Evolutionary conservation across 2,888 invertebrate genomes (phyloP).

Genomic region (Volucella inflata): DNA sequence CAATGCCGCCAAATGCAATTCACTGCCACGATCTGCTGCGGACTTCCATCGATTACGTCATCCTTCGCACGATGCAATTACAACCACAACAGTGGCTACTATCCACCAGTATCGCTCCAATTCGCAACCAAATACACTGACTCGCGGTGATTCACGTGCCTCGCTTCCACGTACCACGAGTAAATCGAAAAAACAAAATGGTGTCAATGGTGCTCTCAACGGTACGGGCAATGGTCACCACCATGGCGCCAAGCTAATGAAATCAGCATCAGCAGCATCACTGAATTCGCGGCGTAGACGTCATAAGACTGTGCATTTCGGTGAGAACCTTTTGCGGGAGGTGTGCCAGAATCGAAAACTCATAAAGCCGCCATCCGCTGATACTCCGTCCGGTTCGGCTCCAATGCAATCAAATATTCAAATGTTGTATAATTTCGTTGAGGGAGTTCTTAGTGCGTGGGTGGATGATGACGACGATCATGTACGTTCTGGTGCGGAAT

Average conservation of each 20-base stretch:
- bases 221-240: constrained; percentile 76
- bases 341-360: constrained; percentile 89
- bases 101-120: constrained; percentile 81
- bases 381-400: constrained; percentile 82
- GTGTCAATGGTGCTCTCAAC: constrained; percentile 75
- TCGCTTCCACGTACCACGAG: constrained; percentile 77
- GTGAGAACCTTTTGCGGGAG: constrained; percentile 90
- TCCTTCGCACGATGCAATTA: constrained; percentile 60
- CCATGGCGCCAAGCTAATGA: constrained; percentile 81
- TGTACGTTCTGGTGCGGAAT: constrained; percentile 89
- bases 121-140: constrained; percentile 83
- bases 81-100: constrained; percentile 66
- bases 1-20: constrained; percentile 84
- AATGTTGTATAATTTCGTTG: constrained; percentile 92
- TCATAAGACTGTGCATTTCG: constrained; percentile 91
- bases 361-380: constrained; percentile 83
- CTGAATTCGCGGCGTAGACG: constrained; percentile 88
- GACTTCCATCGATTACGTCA: constrained; percentile 82
- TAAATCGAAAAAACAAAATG: constrained; percentile 74
- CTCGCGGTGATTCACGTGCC: constrained; percentile 82
- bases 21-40: constrained; percentile 84
- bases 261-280: constrained; percentile 86
- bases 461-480: constrained; percentile 87
- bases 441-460: constrained; percentile 91
- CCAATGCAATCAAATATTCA: constrained; percentile 90